Conservation (phyloP, 2,797 vertebrate genomes). For the Nyctalus aviator region DNA sequence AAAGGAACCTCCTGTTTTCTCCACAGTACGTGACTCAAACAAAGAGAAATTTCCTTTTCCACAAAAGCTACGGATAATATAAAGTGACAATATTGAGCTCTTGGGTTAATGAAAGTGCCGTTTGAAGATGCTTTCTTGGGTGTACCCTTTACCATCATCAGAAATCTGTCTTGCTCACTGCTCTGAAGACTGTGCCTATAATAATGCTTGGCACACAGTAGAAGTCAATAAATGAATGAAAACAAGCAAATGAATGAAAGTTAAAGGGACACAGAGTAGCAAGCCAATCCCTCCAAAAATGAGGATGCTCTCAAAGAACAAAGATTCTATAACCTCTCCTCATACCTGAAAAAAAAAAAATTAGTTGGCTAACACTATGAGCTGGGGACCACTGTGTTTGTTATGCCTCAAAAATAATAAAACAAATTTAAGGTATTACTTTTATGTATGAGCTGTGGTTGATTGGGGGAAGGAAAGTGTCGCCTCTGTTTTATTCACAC, state of each 20-base stretch:
- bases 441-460: background rate
- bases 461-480: background rate
- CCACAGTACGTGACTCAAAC: background rate
- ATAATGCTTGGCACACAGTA: background rate
- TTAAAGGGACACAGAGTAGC: background rate
- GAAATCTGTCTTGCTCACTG: background rate
- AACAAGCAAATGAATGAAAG: background rate
- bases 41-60: conserved; percentile 17
- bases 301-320: background rate
- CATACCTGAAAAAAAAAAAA: background rate
- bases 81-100: background rate
- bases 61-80: background rate
- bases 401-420: conserved; percentile 4
- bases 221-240: background rate
- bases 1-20: background rate
- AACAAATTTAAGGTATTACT: background rate
- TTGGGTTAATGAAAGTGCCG: background rate
- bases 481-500: background rate
- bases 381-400: background rate
- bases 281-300: background rate
- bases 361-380: conserved; percentile 4
- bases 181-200: background rate
- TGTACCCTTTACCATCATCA: background rate
- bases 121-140: background rate
- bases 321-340: background rate